These are phyloP conservation scores for Macrotus californicus DNA, from an alignment of 2,113 vertebrate species.

Conservation along the genomic window DNA sequence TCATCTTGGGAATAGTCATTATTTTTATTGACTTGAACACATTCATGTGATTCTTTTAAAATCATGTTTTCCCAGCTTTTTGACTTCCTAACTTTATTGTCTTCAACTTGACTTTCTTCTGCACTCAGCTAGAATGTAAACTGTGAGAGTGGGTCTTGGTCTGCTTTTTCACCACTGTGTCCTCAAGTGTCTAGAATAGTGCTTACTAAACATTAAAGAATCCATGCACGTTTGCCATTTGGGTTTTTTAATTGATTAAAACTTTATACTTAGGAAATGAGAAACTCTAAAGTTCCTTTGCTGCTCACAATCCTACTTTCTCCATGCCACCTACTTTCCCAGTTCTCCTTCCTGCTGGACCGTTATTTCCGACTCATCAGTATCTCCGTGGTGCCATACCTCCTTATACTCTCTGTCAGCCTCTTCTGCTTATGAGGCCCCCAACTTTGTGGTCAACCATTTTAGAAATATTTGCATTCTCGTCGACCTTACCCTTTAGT, in stretches of 20 bases:
- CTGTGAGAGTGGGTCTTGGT: background rate
- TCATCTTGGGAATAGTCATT: background rate
- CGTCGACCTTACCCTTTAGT: background rate
- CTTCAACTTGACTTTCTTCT: background rate
- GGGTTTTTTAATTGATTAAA: background rate
- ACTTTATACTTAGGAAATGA: background rate
- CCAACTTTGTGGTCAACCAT: background rate
- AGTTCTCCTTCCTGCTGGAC: background rate
- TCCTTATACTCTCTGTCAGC: background rate
- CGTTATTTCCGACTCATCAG: background rate
- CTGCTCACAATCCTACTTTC: background rate
- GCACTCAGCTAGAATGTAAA: background rate
- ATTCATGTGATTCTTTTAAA: background rate
- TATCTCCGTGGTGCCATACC: background rate
- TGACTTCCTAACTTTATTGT: background rate
- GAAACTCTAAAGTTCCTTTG: background rate
- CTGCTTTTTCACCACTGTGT: background rate
- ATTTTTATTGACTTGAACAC: background rate
- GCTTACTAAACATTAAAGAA: background rate
- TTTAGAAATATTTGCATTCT: background rate
- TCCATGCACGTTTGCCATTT: background rate
- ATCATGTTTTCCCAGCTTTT: background rate
- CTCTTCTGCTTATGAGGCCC: background rate
- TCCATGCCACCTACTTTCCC: background rate
- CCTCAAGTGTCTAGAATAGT: background rate